phyloP scores from a whole-genome alignment of 2,888 invertebrate species.

The Odontocerum albicorne region DNA sequence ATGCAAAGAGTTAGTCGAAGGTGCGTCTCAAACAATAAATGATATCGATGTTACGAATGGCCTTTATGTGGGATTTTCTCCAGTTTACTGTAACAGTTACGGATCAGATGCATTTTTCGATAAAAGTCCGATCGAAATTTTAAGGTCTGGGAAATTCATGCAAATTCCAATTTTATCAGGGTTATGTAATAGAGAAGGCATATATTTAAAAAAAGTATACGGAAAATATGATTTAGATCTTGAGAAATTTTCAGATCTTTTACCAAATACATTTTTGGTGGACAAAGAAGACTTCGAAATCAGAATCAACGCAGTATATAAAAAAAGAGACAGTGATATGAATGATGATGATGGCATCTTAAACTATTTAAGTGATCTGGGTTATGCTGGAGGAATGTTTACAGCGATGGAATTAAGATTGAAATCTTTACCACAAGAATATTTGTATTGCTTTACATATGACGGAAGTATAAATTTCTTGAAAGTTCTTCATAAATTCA shows the following conservation, averaged over 20 bases:
- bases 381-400: slow-evolving; percentile 42
- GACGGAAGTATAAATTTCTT: slow-evolving; percentile 40
- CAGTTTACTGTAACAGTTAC: slow-evolving; percentile 45
- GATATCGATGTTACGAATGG: slow-evolving; percentile 33
- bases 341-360: slow-evolving; percentile 39
- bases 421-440: slow-evolving; percentile 39
- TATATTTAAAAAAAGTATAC: slow-evolving; percentile 50
- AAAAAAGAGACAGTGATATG: slow-evolving; percentile 34
- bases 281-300: slow-evolving; percentile 47
- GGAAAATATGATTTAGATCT: slow-evolving; percentile 48
- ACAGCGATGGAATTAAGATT: slow-evolving; percentile 35
- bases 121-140: slow-evolving; percentile 50
- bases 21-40: slow-evolving; percentile 1
- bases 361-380: slow-evolving; percentile 42
- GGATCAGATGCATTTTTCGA: slow-evolving; percentile 49
- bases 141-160: slow-evolving; percentile 47
- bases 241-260: slow-evolving; percentile 48
- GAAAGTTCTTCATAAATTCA: slow-evolving; percentile 8
- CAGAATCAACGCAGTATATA: slow-evolving; percentile 44
- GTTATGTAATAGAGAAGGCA: slow-evolving; percentile 57
- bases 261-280: slow-evolving; percentile 49
- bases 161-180: slow-evolving; percentile 58
- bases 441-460: slow-evolving; percentile 43
- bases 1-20: slow-evolving; percentile 17
- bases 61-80: slow-evolving; percentile 45